Evolutionary conservation across 2,888 invertebrate genomes (phyloP).

Genomic region (Drosophila prostipennis): DNA sequence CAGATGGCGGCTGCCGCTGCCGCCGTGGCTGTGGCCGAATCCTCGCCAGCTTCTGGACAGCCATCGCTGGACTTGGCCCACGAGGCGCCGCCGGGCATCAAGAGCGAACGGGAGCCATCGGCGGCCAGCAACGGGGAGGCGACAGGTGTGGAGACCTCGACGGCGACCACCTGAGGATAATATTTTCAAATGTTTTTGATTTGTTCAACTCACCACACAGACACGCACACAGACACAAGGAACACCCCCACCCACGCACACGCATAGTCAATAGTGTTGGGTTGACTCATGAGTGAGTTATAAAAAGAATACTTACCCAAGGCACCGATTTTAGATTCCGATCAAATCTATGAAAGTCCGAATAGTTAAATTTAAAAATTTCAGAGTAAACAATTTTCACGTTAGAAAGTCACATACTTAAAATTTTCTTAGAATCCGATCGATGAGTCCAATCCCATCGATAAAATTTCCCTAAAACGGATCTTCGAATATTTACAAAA

Average conservation of each 20-base stretch:
- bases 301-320: neutral
- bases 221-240: slow-evolving; percentile 15
- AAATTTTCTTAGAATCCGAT: too few species aligned
- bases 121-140: slow-evolving; percentile 63
- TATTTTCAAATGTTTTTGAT: slow-evolving; percentile 14
- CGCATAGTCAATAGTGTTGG: slow-evolving; percentile 14
- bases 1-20: slow-evolving; percentile 79
- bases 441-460: too few species aligned
- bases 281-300: neutral
- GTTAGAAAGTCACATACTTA: too few species aligned
- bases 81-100: slow-evolving; percentile 53
- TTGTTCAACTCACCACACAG: slow-evolving; percentile 18
- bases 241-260: slow-evolving; percentile 30
- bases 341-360: neutral
- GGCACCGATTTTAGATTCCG: neutral
- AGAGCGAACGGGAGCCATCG: slow-evolving; percentile 43
- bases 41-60: slow-evolving; percentile 41
- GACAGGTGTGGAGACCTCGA: slow-evolving; percentile 34
- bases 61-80: slow-evolving; percentile 56
- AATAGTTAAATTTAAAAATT: neutral
- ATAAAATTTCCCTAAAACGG: too few species aligned
- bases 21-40: slow-evolving; percentile 68
- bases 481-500: too few species aligned
- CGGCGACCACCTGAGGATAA: slow-evolving; percentile 38
- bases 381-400: too few species aligned